These are phyloP conservation scores for Cremastinae sp. DNA, from an alignment of 2,888 invertebrate species.

Conservation along the genomic window DNA sequence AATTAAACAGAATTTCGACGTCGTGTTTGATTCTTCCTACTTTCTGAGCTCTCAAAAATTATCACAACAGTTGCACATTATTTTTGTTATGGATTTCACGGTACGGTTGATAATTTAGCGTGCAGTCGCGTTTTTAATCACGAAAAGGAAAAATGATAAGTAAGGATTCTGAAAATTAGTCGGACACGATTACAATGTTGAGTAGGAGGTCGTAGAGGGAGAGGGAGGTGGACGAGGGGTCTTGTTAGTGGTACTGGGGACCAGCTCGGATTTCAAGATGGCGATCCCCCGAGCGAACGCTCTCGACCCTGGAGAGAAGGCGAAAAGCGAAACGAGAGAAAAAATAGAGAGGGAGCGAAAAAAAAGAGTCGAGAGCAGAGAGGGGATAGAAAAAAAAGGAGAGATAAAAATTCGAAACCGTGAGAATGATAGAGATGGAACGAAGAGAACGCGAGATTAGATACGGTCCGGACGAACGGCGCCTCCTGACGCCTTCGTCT, in stretches of 20 bases:
- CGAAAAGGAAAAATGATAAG: constrained; percentile 10
- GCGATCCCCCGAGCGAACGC: constrained; percentile 62
- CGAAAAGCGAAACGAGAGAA: constrained; percentile 14
- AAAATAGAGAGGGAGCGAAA: constrained; percentile 29
- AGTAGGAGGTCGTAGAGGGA: constrained; percentile 5
- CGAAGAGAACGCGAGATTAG: constrained; percentile 71
- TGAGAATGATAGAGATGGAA: constrained; percentile 34
- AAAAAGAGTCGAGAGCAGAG: constrained; percentile 14
- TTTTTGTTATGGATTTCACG: neutral
- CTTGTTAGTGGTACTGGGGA: constrained; percentile 40
- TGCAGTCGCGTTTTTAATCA: neutral
- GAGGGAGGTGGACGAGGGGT: constrained; percentile 8
- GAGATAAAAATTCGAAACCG: constrained; percentile 24
- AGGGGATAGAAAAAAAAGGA: constrained; percentile 7
- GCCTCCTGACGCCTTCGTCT: constrained; percentile 67
- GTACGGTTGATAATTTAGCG: neutral
- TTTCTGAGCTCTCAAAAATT: too few species aligned
- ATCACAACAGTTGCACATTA: too few species aligned
- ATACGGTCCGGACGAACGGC: constrained; percentile 70
- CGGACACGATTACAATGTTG: constrained; percentile 21
- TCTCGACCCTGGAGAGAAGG: constrained; percentile 46
- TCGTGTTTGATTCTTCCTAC: too few species aligned
- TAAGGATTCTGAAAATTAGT: constrained; percentile 34
- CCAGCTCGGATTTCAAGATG: constrained; percentile 74
- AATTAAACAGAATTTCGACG: too few species aligned